A percentile compares a stretch with the other conserved stretches of the same genome.
phyloP scores from a whole-genome alignment of 2,113 vertebrate species.

The Otis tarda region DNA sequence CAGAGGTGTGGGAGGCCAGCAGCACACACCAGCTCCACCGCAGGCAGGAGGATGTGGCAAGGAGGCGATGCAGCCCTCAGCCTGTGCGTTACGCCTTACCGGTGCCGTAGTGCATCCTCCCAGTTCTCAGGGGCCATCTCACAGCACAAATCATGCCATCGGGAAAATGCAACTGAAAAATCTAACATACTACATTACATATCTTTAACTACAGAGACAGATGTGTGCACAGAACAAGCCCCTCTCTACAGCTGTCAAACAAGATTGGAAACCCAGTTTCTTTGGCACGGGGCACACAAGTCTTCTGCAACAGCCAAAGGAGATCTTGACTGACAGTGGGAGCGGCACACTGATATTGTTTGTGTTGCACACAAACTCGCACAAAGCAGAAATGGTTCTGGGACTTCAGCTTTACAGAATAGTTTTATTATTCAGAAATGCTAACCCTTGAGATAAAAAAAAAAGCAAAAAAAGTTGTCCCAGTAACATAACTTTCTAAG shows the following conservation, averaged over 20 bases:
- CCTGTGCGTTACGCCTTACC: accelerated
- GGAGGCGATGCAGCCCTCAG: background rate
- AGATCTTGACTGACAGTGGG: background rate
- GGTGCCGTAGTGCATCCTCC: background rate
- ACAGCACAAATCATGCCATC: background rate
- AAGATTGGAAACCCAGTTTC: background rate
- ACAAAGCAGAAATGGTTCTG: background rate
- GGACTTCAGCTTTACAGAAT: background rate
- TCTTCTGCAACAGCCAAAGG: background rate
- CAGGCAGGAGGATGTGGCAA: background rate
- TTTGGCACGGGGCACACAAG: background rate
- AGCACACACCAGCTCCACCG: background rate
- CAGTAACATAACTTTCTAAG: background rate
- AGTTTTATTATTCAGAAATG: background rate
- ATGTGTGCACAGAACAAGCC: background rate
- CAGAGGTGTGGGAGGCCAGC: accelerated
- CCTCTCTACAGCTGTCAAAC: background rate
- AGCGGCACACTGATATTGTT: background rate
- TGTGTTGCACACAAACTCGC: background rate
- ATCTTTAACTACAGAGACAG: background rate
- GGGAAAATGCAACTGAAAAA: background rate
- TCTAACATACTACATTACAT: accelerated
- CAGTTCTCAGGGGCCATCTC: background rate
- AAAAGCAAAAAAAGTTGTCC: background rate
- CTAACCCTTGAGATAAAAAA: background rate